These are phyloP conservation scores for Ammodytes marinus DNA, from an alignment of 2,113 vertebrate species.

Conservation along the genomic window DNA sequence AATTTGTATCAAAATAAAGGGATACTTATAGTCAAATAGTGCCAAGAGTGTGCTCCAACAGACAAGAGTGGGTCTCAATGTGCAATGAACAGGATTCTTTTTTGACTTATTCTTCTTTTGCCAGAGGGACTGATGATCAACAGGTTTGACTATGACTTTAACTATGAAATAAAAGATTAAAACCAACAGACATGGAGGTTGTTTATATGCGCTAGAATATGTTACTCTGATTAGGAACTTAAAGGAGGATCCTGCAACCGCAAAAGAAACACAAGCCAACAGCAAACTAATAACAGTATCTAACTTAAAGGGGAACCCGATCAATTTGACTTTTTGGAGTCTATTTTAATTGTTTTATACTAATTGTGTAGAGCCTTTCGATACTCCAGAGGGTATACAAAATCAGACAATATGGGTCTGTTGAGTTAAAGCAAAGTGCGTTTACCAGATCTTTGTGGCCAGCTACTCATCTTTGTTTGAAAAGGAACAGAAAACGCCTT, in stretches of 20 bases:
- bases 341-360: too few relatives aligned
- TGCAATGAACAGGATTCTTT: not conserved
- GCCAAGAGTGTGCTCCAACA: not conserved
- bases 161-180: not conserved
- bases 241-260: not conserved
- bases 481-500: not conserved
- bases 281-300: too few relatives aligned
- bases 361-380: too few relatives aligned
- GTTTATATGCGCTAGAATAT: not conserved
- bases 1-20: not conserved
- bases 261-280: not conserved
- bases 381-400: too few relatives aligned
- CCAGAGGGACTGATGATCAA: not conserved
- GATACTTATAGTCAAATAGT: not conserved
- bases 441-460: too few relatives aligned
- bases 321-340: too few relatives aligned
- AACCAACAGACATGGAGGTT: not conserved
- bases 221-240: not conserved
- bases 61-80: not conserved
- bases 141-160: conserved; percentile 4
- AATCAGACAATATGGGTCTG: too few relatives aligned
- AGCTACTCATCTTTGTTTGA: too few relatives aligned
- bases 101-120: not conserved
- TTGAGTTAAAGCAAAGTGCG: too few relatives aligned
- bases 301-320: too few relatives aligned